Base-by-base conservation (phyloP, 2,888 invertebrate genomes). In the Ormyrus rosae region DNA sequence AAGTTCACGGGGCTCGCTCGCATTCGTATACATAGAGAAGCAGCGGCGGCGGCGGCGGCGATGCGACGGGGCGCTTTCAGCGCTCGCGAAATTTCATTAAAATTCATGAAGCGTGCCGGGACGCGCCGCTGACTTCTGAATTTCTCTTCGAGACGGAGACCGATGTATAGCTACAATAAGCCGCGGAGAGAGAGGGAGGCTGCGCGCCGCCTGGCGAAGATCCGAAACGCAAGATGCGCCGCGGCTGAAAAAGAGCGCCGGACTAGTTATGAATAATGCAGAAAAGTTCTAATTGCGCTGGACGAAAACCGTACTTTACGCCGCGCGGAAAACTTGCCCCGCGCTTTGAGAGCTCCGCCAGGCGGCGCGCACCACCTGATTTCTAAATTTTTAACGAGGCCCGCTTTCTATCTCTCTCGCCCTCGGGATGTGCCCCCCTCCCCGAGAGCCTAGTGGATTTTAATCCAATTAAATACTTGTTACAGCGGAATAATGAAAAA, bases 211-310 rank as follows among this genome's bases (percentile, higher is more conserved):
- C n/a, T 56, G 48, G 56, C 19, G 46, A 79, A 73, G 72, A 73
- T 77, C 50, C 69, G 53, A 73, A 77, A 77, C 65, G 60, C 77
- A 78, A 76, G 70, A 80, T 76, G 71, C 60, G 64, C 8, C 34
- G 8, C 11, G 9, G 46, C 19, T 13, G 11, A 9, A 67, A 78
- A 69, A 64, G 70, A 73, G 76, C 45, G 48, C 53, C 34, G 68
- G 13, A 61, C 72, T 83, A 84, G 86, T 88, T 90, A 90, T 90
- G 90, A 90, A 90, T 90, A 90, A 90, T 90, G 89, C 87, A 88
- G 84, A 86, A 86, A 89, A 89, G 86, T 90, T 90, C 87, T 90
- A 90, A 90, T 90, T 90, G 89, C 88, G 86, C 88, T 87, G 87
- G 89, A 89, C 88, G 34, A 87, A 88, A 90, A 89, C 86, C 89